These are phyloP conservation scores for Onthophagus taurus DNA, from an alignment of 1,140 invertebrate genomes.

Conservation along the genomic window DNA sequence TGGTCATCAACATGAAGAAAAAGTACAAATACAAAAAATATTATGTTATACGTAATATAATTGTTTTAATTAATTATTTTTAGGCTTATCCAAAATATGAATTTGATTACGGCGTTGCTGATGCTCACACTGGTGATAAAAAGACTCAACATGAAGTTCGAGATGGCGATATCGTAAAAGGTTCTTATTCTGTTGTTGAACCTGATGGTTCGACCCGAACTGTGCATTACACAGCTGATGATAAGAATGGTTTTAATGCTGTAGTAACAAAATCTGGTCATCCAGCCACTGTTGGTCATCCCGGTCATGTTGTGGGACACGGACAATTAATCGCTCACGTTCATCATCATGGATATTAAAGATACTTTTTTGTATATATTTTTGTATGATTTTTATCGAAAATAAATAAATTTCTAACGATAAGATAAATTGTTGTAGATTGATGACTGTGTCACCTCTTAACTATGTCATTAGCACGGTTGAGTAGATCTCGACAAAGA, in stretches of 20 bases:
- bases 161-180: slow-evolving; percentile 8
- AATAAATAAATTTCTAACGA: background rate
- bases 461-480: background rate
- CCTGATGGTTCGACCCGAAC: slow-evolving; percentile 10
- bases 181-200: slow-evolving; percentile 11
- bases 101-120: slow-evolving; percentile 12
- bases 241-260: slow-evolving; percentile 10
- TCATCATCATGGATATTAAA: slow-evolving; percentile 2
- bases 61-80: background rate
- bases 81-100: slow-evolving; percentile 10
- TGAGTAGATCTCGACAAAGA: too few relatives aligned
- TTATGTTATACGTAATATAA: background rate
- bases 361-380: background rate
- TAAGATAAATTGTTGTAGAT: background rate
- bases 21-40: background rate
- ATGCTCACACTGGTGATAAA: slow-evolving; percentile 7
- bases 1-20: slow-evolving; percentile 1
- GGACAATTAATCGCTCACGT: background rate
- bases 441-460: background rate
- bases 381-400: background rate
- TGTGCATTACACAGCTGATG: slow-evolving; percentile 11
- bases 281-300: background rate
- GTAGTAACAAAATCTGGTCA: slow-evolving; percentile 9
- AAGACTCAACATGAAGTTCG: slow-evolving; percentile 11
- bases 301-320: background rate